Conservation (phyloP, 2,113 vertebrate genomes). For the Cyprinus carpio region DNA sequence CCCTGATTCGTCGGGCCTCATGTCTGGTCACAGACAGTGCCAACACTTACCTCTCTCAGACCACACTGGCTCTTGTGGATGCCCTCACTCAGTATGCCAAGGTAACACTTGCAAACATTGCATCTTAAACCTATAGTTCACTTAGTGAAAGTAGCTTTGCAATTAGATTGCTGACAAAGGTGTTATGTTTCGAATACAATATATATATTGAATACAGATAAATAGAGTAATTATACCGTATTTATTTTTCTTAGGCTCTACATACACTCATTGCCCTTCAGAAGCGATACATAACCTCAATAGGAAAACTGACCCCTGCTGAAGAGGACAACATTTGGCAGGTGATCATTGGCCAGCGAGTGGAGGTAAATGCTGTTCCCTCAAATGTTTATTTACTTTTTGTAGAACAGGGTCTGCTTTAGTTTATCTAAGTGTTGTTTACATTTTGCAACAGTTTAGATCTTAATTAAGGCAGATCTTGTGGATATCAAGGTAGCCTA, state of each 20-base stretch:
- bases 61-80: constrained; percentile 75
- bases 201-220: background rate
- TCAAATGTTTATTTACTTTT: background rate
- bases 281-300: constrained; percentile 69
- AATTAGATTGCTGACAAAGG: background rate
- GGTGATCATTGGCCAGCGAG: constrained; percentile 76
- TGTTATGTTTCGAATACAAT: background rate
- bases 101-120: constrained; percentile 56
- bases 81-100: constrained; percentile 73
- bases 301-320: constrained; percentile 69
- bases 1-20: constrained; percentile 74
- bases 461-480: background rate
- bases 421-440: background rate
- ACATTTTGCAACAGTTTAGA: background rate
- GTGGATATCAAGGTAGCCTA: background rate
- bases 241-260: constrained; percentile 67
- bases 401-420: background rate
- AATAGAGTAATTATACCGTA: background rate
- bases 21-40: constrained; percentile 76
- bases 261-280: constrained; percentile 76
- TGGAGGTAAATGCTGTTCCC: constrained; percentile 63
- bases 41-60: constrained; percentile 77
- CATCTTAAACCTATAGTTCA: background rate
- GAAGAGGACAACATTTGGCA: constrained; percentile 78
- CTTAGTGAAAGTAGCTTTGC: background rate